Evolutionary conservation across 2,888 invertebrate genomes (phyloP), one percentile per base, ranked within the genome.

Genomic region (Lepidochitona cinerea): DNA sequence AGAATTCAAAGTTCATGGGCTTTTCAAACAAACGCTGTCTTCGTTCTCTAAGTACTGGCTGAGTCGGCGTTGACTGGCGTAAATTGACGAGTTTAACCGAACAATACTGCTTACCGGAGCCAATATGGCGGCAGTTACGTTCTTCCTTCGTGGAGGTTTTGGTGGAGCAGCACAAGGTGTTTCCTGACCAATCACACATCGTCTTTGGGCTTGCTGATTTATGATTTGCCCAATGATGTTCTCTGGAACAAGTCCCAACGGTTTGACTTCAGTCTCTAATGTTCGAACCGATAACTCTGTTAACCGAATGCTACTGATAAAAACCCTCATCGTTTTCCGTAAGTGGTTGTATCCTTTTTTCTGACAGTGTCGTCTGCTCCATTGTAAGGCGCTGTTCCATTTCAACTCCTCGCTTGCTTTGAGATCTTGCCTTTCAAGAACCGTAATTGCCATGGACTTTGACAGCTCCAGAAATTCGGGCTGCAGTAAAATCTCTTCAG

Each of bases 121-220:
- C 5, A 59, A 59, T 1, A 59, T 59, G 59, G 59, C 59, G 59
- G 26, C 59, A 18, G 59, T 32, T 23, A 59, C 59, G 2, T 59
- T 18, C 26, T 59, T 59, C 59, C 32, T 18, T 26, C 59, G 23
- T 32, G 59, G 59, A 1, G 59, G 59, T 26, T 59, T 59, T 2
- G 59, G 59, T 29, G 59, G 59, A 29, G 59, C 59, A 32, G 29
- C 59, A 59, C 26, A 14, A 29, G 59, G 32, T 26, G 12, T 3
- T 66, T 66, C 66, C 3, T 66, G 66, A 23, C 66, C 66, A 37
- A 66, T 66, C 66, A 66, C 66, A 18, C 33, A 9, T 36, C 66
- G 14, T 18, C 35, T 14, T n/a, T 14, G 14, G 14, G 32, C 59
- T 59, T 59, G 59, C 1, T 29, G 23, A 18, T 23, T 37, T 4